Conservation (phyloP, 1,140 invertebrate species). For the Zaprionus vittiger region DNA sequence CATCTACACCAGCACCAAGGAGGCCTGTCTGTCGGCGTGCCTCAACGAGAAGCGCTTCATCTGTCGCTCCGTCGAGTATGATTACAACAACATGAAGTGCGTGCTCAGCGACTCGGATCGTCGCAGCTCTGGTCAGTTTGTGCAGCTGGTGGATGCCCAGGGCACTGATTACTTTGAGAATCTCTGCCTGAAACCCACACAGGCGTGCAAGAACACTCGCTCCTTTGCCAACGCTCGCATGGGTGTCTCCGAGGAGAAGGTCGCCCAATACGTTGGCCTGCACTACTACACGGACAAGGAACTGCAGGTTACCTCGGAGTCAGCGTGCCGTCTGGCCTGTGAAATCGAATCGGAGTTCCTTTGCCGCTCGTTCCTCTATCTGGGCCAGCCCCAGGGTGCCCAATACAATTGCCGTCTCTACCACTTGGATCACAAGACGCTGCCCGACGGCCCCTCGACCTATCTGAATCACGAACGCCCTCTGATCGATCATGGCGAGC, state of each 20-base stretch:
- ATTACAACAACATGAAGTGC: conserved; percentile 96
- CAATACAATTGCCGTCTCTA: conserved; percentile 96
- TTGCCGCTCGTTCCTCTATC: conserved; percentile 95
- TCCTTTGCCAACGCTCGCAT: conserved; percentile 92
- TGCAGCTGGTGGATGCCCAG: conserved; percentile 94
- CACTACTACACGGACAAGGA: conserved; percentile 98
- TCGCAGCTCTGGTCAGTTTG: conserved; percentile 92
- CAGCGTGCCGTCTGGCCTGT: conserved; percentile 94
- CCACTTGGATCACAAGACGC: conserved; percentile 95
- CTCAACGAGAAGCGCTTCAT: conserved; percentile 96
- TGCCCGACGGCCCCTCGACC: conserved; percentile 95
- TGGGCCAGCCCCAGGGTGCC: conserved; percentile 89
- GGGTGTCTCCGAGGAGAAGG: conserved; percentile 94
- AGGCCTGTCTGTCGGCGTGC: conserved; percentile 95
- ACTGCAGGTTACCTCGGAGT: conserved; percentile 92
- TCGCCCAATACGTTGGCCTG: conserved; percentile 94
- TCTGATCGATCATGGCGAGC: conserved; percentile 94
- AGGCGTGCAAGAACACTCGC: conserved; percentile 92
- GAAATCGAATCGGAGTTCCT: conserved; percentile 97
- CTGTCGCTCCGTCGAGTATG: conserved; percentile 96
- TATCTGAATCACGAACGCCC: conserved; percentile 95
- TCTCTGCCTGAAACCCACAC: conserved; percentile 93
- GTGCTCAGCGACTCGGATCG: conserved; percentile 95
- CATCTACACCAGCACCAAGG: conserved; percentile 96
- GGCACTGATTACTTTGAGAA: conserved; percentile 98